Evolutionary conservation across 1,140 invertebrate species (phyloP).

Genomic region (Lasioglossum baleicum): DNA sequence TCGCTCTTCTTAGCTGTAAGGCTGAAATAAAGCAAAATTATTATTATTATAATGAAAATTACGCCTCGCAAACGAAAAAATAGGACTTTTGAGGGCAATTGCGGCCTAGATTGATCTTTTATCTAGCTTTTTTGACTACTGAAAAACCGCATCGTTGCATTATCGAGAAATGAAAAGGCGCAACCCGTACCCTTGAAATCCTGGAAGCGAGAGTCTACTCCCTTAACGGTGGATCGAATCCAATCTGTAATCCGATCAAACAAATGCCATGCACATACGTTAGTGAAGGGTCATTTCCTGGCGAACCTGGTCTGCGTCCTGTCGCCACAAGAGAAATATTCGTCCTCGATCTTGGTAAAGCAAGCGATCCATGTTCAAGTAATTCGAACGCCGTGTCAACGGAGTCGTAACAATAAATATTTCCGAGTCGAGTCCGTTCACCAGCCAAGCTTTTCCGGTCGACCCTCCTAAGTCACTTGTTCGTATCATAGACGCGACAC

Average conservation of each 20-base stretch:
- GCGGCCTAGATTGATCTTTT: no score
- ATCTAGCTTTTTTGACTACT: no score
- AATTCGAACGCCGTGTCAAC: not conserved
- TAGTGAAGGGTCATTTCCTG: not conserved
- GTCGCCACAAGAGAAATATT: constrained; percentile 1
- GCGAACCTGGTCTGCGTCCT: not conserved
- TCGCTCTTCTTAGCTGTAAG: no score
- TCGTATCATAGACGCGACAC: not conserved
- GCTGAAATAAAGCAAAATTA: no score
- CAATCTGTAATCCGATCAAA: not conserved
- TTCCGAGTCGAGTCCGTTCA: not conserved
- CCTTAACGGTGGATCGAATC: not conserved
- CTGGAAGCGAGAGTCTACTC: no score
- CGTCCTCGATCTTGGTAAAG: not conserved
- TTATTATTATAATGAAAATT: no score
- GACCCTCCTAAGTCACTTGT: not conserved
- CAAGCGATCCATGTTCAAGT: not conserved
- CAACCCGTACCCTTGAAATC: no score
- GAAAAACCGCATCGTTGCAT: no score
- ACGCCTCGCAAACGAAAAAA: no score
- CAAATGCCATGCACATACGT: not conserved
- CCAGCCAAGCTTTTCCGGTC: not conserved
- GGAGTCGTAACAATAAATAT: not conserved
- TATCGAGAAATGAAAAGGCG: no score
- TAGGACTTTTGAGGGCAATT: no score